Evolutionary conservation across 1,140 invertebrate genomes (phyloP), one percentile per base, ranked within the genome.

Genomic region (Macrotrachela quadricornifera): DNA sequence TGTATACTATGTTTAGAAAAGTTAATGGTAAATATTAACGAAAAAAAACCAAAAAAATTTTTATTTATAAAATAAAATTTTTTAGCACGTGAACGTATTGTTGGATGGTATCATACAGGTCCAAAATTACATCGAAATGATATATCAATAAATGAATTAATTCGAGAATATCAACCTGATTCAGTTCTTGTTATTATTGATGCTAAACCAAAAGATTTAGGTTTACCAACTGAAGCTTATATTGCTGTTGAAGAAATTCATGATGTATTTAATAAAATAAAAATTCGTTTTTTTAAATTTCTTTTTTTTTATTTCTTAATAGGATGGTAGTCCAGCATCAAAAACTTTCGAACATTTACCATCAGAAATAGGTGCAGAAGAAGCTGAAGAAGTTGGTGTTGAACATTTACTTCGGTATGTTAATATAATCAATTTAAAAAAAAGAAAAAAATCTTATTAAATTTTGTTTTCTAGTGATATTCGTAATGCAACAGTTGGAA

Each of bases 341-440:
- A 95, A 95, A 71, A 97, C 94, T 2, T 99, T 99, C 74, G 92
- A 99, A 67, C 94, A 99, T 74, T 87, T 99, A 15, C 81, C 90
- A 14, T 96, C 91, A 75, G 92, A 97, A 77, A 99, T 99, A 67
- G 94, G 92, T 21, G 94, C 94, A n/a, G 94, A 99, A 72, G 94
- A 99, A 71, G 92, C 94, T 3, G 94, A 99, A 68, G 94, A 99
- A 76, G 94, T 99, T 50, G 94, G 94, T 48, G 94, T 99, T 0
- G 94, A 99, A 68, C 94, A 99, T 78, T 73, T 99, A 53, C 69
- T 99, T 9, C 77, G 75, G 21, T 30, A 30, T 30, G 21, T 30
- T 4, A 30, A 30, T 30, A 30, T 30, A 30, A 4, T 30, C 21
- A 30, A 4, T 30, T 30, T 4, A 2, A 30, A 30, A 30, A 4